These are phyloP conservation scores for Vireo altiloquus DNA, from an alignment of 2,113 vertebrate species.

Conservation along the genomic window DNA sequence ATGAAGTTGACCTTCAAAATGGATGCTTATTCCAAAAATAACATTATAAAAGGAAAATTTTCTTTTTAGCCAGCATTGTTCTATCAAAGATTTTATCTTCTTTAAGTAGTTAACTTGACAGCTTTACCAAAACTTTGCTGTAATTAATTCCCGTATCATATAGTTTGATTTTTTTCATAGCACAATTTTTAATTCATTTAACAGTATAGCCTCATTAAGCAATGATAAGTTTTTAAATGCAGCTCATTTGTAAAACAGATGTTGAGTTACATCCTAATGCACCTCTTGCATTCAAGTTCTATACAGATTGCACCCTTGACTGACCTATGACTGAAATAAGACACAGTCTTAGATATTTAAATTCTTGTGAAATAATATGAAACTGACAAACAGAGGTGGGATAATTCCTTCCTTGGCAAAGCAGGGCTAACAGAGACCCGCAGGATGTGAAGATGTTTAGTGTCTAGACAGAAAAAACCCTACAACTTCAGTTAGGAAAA, in stretches of 20 bases:
- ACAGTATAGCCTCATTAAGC: constrained; percentile 31
- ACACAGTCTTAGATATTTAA: background rate
- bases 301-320: background rate
- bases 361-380: background rate
- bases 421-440: background rate
- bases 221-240: constrained; percentile 26
- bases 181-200: constrained; percentile 30
- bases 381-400: background rate
- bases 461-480: background rate
- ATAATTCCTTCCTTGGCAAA: background rate
- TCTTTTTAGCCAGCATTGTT: constrained; percentile 15
- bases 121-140: constrained; percentile 17
- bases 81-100: constrained; percentile 8
- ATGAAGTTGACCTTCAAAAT: background rate
- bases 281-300: background rate
- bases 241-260: constrained; percentile 35
- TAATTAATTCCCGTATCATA: constrained; percentile 34
- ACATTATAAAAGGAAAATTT: constrained; percentile 19
- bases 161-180: constrained; percentile 56
- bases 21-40: constrained; percentile 32
- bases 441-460: background rate
- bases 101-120: constrained; percentile 21
- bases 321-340: background rate
- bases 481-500: background rate
- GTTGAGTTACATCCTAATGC: background rate